Evolutionary conservation across 23 tunicate species (phyloP).

Genomic region (Styela plicata): DNA sequence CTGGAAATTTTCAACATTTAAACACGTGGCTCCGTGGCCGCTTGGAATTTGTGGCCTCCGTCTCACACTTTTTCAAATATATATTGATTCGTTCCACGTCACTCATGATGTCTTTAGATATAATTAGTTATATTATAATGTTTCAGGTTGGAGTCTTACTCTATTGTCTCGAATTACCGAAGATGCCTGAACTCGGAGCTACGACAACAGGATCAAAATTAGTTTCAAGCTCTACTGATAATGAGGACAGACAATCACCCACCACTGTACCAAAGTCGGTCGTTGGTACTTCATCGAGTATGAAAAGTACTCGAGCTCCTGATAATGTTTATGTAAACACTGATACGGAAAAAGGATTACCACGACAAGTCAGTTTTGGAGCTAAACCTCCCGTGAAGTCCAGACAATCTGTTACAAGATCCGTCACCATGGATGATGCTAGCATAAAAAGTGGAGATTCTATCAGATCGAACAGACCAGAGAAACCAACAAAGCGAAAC

Average conservation of each 20-base stretch:
- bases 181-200: conserved; percentile 53
- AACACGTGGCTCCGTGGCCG: too few species aligned
- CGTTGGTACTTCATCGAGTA: background rate
- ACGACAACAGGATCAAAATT: conserved; percentile 31
- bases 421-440: background rate
- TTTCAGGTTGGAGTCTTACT: conserved; percentile 77
- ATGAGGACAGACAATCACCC: background rate
- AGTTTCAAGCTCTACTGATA: conserved; percentile 1
- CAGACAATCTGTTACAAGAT: background rate
- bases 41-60: too few species aligned
- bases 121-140: too few species aligned
- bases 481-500: background rate
- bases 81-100: too few species aligned
- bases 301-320: background rate
- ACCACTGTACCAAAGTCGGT: conserved; percentile 24
- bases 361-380: conserved; percentile 12
- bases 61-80: too few species aligned
- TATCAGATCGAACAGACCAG: background rate
- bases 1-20: too few species aligned
- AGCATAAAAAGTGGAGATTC: background rate
- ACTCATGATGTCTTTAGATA: too few species aligned
- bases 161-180: conserved; percentile 66
- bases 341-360: background rate
- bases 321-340: background rate
- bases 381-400: background rate